These are phyloP conservation scores for Gisinianus flammeolus DNA, from an alignment of 2,888 invertebrate genomes.

Conservation along the genomic window DNA sequence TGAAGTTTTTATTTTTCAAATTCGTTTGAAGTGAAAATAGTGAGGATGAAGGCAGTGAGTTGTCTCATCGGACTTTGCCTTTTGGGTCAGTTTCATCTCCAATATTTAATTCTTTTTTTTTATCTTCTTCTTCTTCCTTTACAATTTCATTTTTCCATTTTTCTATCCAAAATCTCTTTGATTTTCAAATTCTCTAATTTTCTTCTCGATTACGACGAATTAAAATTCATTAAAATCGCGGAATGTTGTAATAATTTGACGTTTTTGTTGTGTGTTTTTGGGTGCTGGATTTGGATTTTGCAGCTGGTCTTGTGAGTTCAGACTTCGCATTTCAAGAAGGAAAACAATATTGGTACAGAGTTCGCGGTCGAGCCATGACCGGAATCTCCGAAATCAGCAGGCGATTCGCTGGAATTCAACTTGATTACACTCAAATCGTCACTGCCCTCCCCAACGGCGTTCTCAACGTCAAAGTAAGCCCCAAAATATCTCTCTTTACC, in stretches of 20 bases:
- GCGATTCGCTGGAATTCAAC: constrained; percentile 61
- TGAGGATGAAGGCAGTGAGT: constrained; percentile 24
- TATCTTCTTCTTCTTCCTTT: too few species aligned
- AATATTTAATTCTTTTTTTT: too few species aligned
- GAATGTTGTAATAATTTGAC: background rate
- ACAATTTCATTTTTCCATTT: background rate
- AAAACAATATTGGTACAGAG: constrained; percentile 60
- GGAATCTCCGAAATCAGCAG: constrained; percentile 54
- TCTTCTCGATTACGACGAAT: background rate
- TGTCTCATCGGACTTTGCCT: constrained; percentile 20
- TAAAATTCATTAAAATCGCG: background rate
- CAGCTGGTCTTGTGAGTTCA: constrained; percentile 53
- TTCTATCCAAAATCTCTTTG: background rate
- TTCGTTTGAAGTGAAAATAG: too few species aligned
- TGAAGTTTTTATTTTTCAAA: too few species aligned
- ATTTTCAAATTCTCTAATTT: background rate
- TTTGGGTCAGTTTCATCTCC: constrained; percentile 17
- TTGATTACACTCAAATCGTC: constrained; percentile 25
- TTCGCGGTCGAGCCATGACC: constrained; percentile 13
- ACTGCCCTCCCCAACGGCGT: background rate
- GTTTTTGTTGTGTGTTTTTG: background rate
- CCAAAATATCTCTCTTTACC: too few species aligned
- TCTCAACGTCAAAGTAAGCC: constrained; percentile 6
- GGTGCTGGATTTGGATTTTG: background rate
- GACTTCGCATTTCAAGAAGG: constrained; percentile 57